Conservation (phyloP, 2,888 invertebrate species). For the Buathra laborator region DNA sequence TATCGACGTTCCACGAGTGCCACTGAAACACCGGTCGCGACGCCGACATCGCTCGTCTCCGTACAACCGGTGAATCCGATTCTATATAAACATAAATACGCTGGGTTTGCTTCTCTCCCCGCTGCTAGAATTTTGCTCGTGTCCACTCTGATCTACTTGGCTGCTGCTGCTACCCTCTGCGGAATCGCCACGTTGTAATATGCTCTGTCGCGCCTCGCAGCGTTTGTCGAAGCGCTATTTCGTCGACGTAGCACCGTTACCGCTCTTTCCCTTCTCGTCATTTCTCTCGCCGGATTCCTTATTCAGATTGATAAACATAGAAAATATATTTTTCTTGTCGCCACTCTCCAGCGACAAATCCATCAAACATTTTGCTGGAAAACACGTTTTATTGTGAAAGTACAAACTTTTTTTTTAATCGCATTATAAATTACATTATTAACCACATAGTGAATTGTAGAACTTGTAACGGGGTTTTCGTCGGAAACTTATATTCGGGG, state of each 20-base stretch:
- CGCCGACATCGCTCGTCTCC: constrained; percentile 84
- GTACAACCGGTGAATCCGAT: constrained; percentile 85
- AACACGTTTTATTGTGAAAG: no score
- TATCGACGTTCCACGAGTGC: constrained; percentile 86
- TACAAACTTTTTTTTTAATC: no score
- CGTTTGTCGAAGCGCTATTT: constrained; percentile 31
- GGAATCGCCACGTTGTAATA: constrained; percentile 63
- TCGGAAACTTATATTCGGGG: no score
- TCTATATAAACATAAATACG: constrained; percentile 86
- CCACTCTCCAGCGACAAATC: constrained; percentile 80
- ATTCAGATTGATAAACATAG: constrained; percentile 94
- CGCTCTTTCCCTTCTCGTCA: constrained; percentile 31
- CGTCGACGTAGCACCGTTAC: constrained; percentile 36
- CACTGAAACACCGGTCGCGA: constrained; percentile 84
- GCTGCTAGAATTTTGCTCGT: constrained; percentile 63
- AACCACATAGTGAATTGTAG: no score
- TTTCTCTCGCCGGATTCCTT: constrained; percentile 71
- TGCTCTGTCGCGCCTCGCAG: constrained; percentile 27
- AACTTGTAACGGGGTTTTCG: no score
- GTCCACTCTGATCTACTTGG: constrained; percentile 69
- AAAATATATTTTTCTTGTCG: constrained; percentile 92
- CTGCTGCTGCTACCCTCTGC: constrained; percentile 70
- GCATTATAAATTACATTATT: no score
- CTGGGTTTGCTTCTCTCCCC: constrained; percentile 76
- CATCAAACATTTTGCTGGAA: no score